Evolutionary conservation across 2,888 invertebrate species (phyloP).

Genomic region (Drosophila buzzatii): DNA sequence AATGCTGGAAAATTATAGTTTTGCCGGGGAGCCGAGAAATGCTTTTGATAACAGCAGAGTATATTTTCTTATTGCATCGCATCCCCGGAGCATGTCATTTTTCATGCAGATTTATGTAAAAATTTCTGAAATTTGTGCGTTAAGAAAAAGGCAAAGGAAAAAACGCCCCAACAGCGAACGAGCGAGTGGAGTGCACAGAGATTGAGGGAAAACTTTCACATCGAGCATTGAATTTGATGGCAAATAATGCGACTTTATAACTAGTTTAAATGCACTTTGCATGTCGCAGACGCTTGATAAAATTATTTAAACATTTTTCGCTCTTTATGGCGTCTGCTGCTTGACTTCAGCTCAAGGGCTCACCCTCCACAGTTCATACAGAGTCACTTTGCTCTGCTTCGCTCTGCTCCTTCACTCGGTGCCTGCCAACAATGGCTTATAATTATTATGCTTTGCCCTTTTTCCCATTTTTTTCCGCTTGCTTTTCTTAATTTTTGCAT

Average conservation of each 20-base stretch:
- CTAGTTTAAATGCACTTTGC: constrained; percentile 78
- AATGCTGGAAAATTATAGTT: constrained; percentile 39
- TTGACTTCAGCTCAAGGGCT: constrained; percentile 40
- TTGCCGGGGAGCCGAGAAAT: constrained; percentile 28
- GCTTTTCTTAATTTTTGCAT: not conserved
- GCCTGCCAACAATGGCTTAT: constrained; percentile 70
- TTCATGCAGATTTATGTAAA: constrained; percentile 77
- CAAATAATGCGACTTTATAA: constrained; percentile 78
- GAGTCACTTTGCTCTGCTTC: constrained; percentile 16
- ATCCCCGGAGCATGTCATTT: constrained; percentile 49
- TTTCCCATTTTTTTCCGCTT: constrained; percentile 2
- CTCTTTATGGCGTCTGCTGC: constrained; percentile 39
- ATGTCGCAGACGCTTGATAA: constrained; percentile 66
- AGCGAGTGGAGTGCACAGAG: constrained; percentile 10
- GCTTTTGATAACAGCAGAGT: constrained; percentile 42
- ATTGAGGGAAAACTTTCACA: constrained; percentile 54
- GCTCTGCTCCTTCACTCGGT: constrained; percentile 51
- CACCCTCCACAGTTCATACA: not conserved
- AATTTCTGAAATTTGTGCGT: constrained; percentile 54
- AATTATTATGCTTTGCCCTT: constrained; percentile 46
- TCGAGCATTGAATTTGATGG: constrained; percentile 72
- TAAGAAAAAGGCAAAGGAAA: constrained; percentile 48
- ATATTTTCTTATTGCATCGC: constrained; percentile 7
- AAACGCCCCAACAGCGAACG: constrained; percentile 28
- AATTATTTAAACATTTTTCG: constrained; percentile 53